Evolutionary conservation across 2,888 invertebrate species (phyloP).

Genomic region (Apamea crenata): DNA sequence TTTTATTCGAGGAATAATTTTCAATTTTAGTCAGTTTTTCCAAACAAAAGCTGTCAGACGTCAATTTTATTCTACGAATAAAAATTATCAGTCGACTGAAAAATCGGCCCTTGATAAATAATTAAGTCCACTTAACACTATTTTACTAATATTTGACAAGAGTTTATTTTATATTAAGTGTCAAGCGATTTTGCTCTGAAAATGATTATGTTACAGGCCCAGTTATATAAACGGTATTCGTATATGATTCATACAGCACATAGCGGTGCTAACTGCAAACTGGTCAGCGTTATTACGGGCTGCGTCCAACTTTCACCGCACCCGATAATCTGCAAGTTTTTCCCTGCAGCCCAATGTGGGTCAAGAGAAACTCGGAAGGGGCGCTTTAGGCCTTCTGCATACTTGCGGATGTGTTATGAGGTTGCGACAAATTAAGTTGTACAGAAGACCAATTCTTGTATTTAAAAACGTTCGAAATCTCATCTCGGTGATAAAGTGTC

Average conservation of each 20-base stretch:
- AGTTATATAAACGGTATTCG: background rate
- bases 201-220: background rate
- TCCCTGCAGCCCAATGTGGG: constrained; percentile 78
- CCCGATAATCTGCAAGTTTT: constrained; percentile 85
- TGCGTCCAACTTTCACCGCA: constrained; percentile 76
- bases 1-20: too few species aligned
- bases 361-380: constrained; percentile 80
- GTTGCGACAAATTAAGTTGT: constrained; percentile 29
- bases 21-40: too few species aligned
- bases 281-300: constrained; percentile 72
- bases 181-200: background rate
- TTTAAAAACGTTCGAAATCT: background rate
- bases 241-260: background rate
- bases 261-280: constrained; percentile 49
- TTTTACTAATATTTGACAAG: too few species aligned
- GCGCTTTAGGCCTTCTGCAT: constrained; percentile 66
- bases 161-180: too few species aligned
- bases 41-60: too few species aligned
- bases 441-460: background rate
- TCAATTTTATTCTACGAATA: too few species aligned
- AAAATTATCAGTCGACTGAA: too few species aligned
- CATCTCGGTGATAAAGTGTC: too few species aligned
- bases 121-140: too few species aligned
- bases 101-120: too few species aligned
- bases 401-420: constrained; percentile 45